These are phyloP conservation scores for Caloenas nicobarica DNA, from an alignment of 2,113 vertebrate genomes.

Conservation along the genomic window DNA sequence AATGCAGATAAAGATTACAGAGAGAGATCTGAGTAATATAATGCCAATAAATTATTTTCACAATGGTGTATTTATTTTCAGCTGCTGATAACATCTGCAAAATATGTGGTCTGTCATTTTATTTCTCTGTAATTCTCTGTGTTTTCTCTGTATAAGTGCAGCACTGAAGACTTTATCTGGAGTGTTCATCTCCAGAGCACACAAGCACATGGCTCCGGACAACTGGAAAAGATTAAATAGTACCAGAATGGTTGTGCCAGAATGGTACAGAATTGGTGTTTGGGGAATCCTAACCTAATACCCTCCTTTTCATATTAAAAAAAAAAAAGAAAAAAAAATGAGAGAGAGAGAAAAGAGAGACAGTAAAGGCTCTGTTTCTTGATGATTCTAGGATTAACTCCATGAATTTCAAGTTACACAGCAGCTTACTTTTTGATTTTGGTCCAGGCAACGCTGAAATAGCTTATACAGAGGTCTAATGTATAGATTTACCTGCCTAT, in stretches of 20 bases:
- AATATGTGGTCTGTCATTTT: not conserved
- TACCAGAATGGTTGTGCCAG: not conserved
- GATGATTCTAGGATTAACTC: not conserved
- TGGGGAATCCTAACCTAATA: not conserved
- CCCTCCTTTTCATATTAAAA: not conserved
- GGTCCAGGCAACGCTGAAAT: not conserved
- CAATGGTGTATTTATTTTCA: not conserved
- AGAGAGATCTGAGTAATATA: not conserved
- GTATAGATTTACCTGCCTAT: not conserved
- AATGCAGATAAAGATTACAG: not conserved
- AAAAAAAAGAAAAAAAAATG: not conserved
- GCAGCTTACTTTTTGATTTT: not conserved
- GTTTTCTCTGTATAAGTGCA: not conserved
- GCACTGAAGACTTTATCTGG: not conserved
- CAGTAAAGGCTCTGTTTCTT: not conserved
- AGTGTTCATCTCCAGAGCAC: not conserved
- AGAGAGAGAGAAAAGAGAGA: too few species aligned
- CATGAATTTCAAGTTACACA: not conserved
- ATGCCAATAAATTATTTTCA: not conserved
- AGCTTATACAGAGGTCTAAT: not conserved
- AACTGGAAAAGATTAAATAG: not conserved
- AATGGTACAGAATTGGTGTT: not conserved
- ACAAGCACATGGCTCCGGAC: not conserved
- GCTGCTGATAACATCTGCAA: constrained; percentile 1
- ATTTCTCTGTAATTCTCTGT: not conserved